Evolutionary conservation across 1,140 invertebrate genomes (phyloP), one percentile per base, ranked within the genome.

Genomic region (Bombus vancouverensis): DNA sequence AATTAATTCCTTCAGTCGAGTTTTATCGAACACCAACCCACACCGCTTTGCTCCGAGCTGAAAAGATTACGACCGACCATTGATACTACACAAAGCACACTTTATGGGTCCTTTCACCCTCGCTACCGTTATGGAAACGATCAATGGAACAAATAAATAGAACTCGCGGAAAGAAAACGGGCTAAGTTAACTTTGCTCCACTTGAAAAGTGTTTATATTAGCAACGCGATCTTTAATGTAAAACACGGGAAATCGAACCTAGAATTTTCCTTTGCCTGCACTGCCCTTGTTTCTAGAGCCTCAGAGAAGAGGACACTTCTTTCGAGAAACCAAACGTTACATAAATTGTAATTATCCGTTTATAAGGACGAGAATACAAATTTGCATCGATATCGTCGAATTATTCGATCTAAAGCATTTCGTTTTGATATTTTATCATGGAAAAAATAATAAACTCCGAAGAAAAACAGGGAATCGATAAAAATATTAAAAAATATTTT

Each of bases 1-100:
- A 85, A 85, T 85, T 80, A 72, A 85, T 85, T 85, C 76, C 53
- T 72, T 72, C 76, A 10, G n/a, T n/a, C 83, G 68, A 80, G 53
- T 59, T 47, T 71, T 39, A 68, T 80, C 68, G 81, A 80, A 65
- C 66, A 18, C 32, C 32, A 3, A 5, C 37, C 44, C 25, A 13
- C 13, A 4, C 32, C 37, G n/a, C 18, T 79, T 47, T 42, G 4
- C 10, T 53, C 12, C 37, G 34, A 15, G 18, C 13, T 37, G 75
- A 59, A 79, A 66, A 84, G 66, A 84, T 84, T 62, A 84, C 53
- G 53, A 44, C 47, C n/a, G 28, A 28, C 62, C 15, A 44, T 78
- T 32, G 59, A 78, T 78, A 65, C 18, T 44, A n/a, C 32, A 65
- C 37, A 65, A 65, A 32, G 59, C 59, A 25, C 13, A 2, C n/a